Evolutionary conservation across 2,797 vertebrate genomes (phyloP).

Genomic region (Neostethus bicornis): DNA sequence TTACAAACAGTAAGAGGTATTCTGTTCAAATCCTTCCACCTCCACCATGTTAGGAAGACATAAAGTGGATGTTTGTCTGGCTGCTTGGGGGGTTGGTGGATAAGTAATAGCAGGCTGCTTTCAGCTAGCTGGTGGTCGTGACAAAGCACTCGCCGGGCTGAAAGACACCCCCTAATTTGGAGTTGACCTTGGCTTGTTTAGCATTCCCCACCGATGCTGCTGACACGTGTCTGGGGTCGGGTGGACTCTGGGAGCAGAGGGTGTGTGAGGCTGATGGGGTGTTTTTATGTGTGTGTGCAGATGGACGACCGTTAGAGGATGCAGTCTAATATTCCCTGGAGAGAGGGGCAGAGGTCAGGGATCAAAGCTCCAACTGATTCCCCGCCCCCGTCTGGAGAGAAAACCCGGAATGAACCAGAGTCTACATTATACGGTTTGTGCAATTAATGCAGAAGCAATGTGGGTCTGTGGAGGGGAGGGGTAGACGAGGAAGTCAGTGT

Average conservation of each 20-base stretch:
- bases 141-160: slow-evolving; percentile 68
- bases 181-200: slow-evolving; percentile 69
- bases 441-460: slow-evolving; percentile 60
- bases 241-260: slow-evolving; percentile 24
- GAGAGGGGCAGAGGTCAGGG: slow-evolving; percentile 62
- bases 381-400: slow-evolving; percentile 53
- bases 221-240: slow-evolving; percentile 64
- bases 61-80: slow-evolving; percentile 20
- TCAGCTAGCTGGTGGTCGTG: slow-evolving; percentile 49
- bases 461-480: slow-evolving; percentile 26
- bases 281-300: slow-evolving; percentile 52
- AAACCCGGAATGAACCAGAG: slow-evolving; percentile 47
- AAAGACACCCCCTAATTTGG: slow-evolving; percentile 59
- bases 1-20: slow-evolving; percentile 1
- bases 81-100: slow-evolving; percentile 22
- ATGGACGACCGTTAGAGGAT: slow-evolving; percentile 71
- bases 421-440: slow-evolving; percentile 65
- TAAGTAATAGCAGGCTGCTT: slow-evolving; percentile 37
- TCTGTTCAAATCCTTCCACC: slow-evolving; percentile 28
- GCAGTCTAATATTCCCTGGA: slow-evolving; percentile 57
- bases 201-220: slow-evolving; percentile 45
- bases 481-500: no score
- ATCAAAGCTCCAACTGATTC: slow-evolving; percentile 62
- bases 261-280: not conserved
- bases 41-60: slow-evolving; percentile 40